phyloP scores from a whole-genome alignment of 2,113 vertebrate species.

The Pardalotus punctatus region DNA sequence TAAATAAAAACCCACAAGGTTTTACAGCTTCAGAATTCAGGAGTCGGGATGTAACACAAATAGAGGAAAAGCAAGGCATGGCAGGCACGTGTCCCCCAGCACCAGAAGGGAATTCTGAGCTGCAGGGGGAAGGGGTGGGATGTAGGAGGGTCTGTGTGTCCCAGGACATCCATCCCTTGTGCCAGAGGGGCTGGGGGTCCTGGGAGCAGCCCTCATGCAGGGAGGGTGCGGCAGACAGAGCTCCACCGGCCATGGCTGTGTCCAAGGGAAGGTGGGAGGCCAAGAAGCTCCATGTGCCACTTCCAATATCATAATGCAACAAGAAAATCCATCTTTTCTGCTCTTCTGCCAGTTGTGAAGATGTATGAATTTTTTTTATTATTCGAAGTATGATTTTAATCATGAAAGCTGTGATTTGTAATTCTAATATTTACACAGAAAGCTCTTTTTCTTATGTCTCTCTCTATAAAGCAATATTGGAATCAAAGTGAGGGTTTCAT shows the following conservation, averaged over 20 bases:
- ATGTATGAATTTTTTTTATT: not conserved
- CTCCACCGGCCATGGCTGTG: accelerated
- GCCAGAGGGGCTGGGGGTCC: accelerated
- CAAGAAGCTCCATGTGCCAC: accelerated
- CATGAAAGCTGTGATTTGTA: constrained; percentile 48
- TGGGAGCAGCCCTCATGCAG: accelerated
- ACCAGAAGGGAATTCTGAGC: accelerated
- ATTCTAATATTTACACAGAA: constrained; percentile 59
- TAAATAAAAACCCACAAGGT: accelerated
- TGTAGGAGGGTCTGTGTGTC: not conserved
- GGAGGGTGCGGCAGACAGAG: not conserved
- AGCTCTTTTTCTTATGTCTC: not conserved
- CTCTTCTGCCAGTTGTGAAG: not conserved
- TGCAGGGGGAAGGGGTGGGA: not conserved
- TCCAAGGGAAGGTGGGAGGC: not conserved
- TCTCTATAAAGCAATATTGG: constrained; percentile 9
- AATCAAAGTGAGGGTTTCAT: constrained; percentile 49
- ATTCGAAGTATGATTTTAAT: constrained; percentile 8
- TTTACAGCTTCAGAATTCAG: not conserved
- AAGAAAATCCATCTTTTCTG: not conserved
- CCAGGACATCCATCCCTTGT: not conserved
- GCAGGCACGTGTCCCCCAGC: accelerated
- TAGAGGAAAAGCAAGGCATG: accelerated
- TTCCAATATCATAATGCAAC: accelerated
- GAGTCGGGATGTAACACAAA: accelerated